A percentile compares a stretch with the other conserved stretches of the same genome.
phyloP scores from a whole-genome alignment of 2,113 vertebrate genomes.

The Cheilinus undulatus region DNA sequence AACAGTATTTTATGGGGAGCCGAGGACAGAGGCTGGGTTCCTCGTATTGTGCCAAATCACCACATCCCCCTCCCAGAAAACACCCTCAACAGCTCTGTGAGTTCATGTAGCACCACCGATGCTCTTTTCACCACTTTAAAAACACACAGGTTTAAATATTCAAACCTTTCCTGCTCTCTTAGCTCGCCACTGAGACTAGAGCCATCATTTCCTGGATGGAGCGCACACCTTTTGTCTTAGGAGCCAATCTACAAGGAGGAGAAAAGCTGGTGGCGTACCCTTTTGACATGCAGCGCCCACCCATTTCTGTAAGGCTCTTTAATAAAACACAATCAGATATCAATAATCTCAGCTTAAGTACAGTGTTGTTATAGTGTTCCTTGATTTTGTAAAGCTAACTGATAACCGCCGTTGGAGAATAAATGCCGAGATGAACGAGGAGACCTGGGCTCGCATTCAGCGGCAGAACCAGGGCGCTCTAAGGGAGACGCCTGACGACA shows the following conservation, averaged over 20 bases:
- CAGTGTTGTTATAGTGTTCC: background rate
- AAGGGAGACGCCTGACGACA: conserved; percentile 89
- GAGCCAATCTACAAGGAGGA: conserved; percentile 94
- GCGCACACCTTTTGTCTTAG: conserved; percentile 92
- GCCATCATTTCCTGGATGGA: conserved; percentile 96
- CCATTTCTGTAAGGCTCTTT: conserved; percentile 60
- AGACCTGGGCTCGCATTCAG: conserved; percentile 84
- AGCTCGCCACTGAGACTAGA: conserved; percentile 91
- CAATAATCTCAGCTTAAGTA: background rate
- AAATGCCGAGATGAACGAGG: conserved; percentile 80
- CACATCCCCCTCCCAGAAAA: conserved; percentile 92
- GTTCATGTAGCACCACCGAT: background rate
- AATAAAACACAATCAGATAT: background rate
- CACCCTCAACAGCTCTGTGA: conserved; percentile 85
- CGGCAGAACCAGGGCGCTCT: conserved; percentile 80
- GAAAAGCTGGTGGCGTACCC: conserved; percentile 92
- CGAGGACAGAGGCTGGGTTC: conserved; percentile 90
- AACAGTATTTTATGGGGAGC: conserved; percentile 93
- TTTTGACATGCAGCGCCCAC: conserved; percentile 80
- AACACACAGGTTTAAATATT: background rate
- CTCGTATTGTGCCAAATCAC: conserved; percentile 89
- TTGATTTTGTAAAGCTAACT: conserved; percentile 10
- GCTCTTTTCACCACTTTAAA: too few relatives aligned
- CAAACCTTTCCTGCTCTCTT: background rate
- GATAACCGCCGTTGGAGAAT: conserved; percentile 67